Base-by-base conservation (phyloP, 2,113 vertebrate genomes). In the Alexandromys fortis region DNA sequence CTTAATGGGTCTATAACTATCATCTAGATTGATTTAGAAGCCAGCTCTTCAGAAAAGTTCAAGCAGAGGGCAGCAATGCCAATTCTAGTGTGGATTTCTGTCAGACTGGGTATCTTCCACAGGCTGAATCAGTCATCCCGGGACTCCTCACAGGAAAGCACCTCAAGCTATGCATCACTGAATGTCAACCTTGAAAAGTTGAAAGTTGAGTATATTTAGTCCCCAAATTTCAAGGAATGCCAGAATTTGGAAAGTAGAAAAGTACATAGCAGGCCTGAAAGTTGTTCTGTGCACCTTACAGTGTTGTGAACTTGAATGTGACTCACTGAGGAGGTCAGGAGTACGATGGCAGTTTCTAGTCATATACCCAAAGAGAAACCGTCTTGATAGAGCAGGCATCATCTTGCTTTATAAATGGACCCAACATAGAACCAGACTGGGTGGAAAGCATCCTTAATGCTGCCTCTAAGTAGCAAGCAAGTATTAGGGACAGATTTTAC, bases 211-310 rank as follows among this genome's bases (percentile, higher is more conserved):
- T 89, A 82, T 26, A 85, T 45, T 85, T 87, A 78, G 68, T 30
- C 47, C 42, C 49, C 45, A 38, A 93, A 94, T 94, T 90, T 33
- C 13, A 87, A 90, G 55, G 12, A 94, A 58, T 91, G 17, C 13
- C 75, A 35, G 47, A 79, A 94, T 93, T 90, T 93, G 19, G 35
- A 68, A 90, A 81, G 63, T 85, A 76, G 24, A 52, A 21, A 77
- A 79, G 65, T 11, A 87, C 19, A 70, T 28, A 10, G 49, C 26
- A 95, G 24, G 67, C 45, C 17, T 45, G 8, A 7, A 70, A 3
- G 21, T 33, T 88, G 24, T 68, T 70, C 72, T 33, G 49, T 75
- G 61, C 35, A 10, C 88, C 72, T 49, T 55, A 33, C 19, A 87
- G 76, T 16, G 0, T 2, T 38, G 65, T 10, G 8, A 94, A 88